Evolutionary conservation across 2,888 invertebrate genomes (phyloP), one percentile per base, ranked within the genome.

Genomic region (Scelioninae gen. 2): DNA sequence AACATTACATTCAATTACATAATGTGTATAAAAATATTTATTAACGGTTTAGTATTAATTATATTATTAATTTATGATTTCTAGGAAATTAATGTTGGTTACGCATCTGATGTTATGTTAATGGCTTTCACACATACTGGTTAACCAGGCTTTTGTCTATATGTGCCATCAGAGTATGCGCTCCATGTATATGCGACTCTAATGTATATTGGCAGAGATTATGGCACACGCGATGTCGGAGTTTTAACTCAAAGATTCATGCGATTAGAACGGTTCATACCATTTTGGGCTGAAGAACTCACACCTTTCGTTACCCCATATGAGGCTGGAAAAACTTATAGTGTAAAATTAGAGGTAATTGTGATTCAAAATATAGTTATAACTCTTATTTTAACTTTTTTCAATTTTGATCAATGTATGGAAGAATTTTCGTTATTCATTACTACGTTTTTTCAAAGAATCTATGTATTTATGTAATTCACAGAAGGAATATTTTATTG

Each of bases 61-160:
- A n/a, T 41, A 45, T 25, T 13, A 13, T 25, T 25, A 35, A 28
- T 45, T 45, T 19, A n/a, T 11, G 50, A 37, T 53, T 1, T 25
- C 35, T 9, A 73, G 69, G 64, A 53, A 39, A 53, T 73, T 22
- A 91, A 92, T 80, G 88, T 92, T 39, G 92, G 91, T 0, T 91
- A 91, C 82, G 92, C 91, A 10, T 91, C 91, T 35, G 91, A 91
- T 79, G 91, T 92, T 9, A 89, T 90, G 88, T 90, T 92, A 39
- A 90, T 92, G 90, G 89, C 91, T 22, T 90, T 92, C 78, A 92
- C 92, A 0, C 92, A 92, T 80, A 91, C 92, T 22, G 92, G 92
- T 7, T 92, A 92, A 83, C 90, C 91, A 69, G 92, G 92, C 9
- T 92, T 91, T 83, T 91, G 91, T 72, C 85, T 92, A 1, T 91